Base-by-base conservation (phyloP, 1,140 invertebrate genomes). In the Drosophila parabipectinata region DNA sequence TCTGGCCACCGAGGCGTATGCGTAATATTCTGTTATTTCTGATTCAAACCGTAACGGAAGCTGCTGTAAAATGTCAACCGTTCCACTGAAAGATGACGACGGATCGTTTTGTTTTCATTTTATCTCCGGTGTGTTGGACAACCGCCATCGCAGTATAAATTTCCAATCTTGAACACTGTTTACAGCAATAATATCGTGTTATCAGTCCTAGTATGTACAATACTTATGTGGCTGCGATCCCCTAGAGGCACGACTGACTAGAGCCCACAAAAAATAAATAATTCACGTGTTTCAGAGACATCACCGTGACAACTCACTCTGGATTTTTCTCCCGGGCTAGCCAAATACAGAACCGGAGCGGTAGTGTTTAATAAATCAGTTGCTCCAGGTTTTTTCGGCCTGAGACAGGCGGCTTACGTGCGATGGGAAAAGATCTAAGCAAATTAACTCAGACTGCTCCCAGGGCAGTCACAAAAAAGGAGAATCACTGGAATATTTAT, bases 1-100 rank as follows among this genome's bases (percentile, higher is more conserved):
- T 68, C 39, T 81, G 68, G 68, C 47, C 60, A 76, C 66, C 32
- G 71, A 21, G 50, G 51, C 77, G 73, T 81, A 82, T 81, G 74
- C 79, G 79, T 78, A 82, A 78, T 72, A 58, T 64, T 26, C 10
- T 18, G 71, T 55, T 57, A 26, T 4, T 39, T 54, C 41, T 66
- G n/a, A 6, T 41, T 47, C 59, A 50, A 71, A 21, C 34, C 57
- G 32, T 41, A 53, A 59, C 77, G 77, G 68, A 79, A 79, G 58
- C 55, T 54, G 39, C 50, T 58, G 60, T 81, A 82, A 73, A 61
- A 84, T 84, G 76, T 32, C 81, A 83, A 54, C 44, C 32, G 45
- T 18, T 30, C 41, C 24, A 37, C 41, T 28, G 34, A 15, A n/a
- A 44, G 41, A 44, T 15, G 39, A 64, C 78, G 79, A 30, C 66